Conservation (phyloP, 2,888 invertebrate genomes). For the Sericinus montela region DNA sequence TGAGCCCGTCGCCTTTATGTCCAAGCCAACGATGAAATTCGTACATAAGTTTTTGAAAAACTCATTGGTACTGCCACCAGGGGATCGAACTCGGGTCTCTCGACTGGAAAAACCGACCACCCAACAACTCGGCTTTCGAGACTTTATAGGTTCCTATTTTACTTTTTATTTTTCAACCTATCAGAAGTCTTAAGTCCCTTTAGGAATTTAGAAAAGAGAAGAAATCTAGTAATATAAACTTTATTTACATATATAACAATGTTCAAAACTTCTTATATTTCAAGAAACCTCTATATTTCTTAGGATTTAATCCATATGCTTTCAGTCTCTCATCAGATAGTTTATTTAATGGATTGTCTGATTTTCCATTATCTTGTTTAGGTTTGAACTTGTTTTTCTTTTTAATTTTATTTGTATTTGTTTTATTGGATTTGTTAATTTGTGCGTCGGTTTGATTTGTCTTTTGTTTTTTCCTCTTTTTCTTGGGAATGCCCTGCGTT, state of each 20-base stretch:
- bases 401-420: conserved; percentile 37
- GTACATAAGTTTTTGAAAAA: too few relatives aligned
- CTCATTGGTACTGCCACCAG: too few relatives aligned
- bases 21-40: too few relatives aligned
- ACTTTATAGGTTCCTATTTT: too few relatives aligned
- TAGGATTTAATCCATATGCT: conserved; percentile 95
- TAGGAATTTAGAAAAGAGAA: neutral
- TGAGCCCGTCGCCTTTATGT: too few relatives aligned
- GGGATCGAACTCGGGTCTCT: too few relatives aligned
- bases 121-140: too few relatives aligned
- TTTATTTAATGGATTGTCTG: conserved; percentile 50
- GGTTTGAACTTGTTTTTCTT: conserved; percentile 41
- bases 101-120: too few relatives aligned
- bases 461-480: conserved; percentile 4
- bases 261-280: conserved; percentile 81
- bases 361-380: conserved; percentile 30
- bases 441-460: neutral
- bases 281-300: conserved; percentile 89
- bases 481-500: neutral
- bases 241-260: conserved; percentile 2
- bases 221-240: neutral
- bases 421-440: neutral
- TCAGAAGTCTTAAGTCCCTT: too few relatives aligned
- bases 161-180: too few relatives aligned
- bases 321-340: conserved; percentile 89